These are phyloP conservation scores for Porites rus DNA, from an alignment of 92 coral and sea anemone species.

Conservation along the genomic window DNA sequence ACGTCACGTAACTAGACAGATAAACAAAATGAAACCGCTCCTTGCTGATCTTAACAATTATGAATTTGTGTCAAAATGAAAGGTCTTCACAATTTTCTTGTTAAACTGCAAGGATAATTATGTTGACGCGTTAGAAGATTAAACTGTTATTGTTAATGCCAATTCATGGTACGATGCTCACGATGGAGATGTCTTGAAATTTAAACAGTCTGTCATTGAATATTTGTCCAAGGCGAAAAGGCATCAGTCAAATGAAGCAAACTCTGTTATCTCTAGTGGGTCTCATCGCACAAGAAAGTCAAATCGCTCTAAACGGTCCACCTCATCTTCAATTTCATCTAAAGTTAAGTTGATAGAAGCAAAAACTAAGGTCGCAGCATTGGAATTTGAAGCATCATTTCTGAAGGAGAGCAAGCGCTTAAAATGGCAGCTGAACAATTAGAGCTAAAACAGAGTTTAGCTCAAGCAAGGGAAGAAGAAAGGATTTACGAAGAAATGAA, in stretches of 20 bases:
- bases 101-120: conserved; percentile 35
- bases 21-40: conserved; percentile 55
- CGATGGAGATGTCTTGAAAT: conserved; percentile 36
- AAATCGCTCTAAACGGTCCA: conserved; percentile 9
- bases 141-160: conserved; percentile 18
- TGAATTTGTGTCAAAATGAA: conserved; percentile 52
- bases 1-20: conserved; percentile 36
- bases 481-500: too few relatives aligned
- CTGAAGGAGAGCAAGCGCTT: too few relatives aligned
- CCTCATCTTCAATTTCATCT: too few relatives aligned
- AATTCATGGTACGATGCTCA: conserved; percentile 50
- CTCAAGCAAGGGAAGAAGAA: too few relatives aligned
- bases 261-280: too few relatives aligned
- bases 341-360: too few relatives aligned
- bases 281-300: conserved; percentile 39
- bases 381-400: too few relatives aligned
- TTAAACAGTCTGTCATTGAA: conserved; percentile 34
- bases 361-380: too few relatives aligned
- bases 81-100: conserved; percentile 26
- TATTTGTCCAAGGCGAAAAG: conserved; percentile 38
- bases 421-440: too few relatives aligned
- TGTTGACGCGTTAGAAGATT: not conserved
- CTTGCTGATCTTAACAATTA: conserved; percentile 25
- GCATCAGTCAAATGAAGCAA: not conserved
- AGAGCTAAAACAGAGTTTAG: too few relatives aligned